Conservation (phyloP, 2,888 invertebrate genomes). For the Nineta flava region DNA sequence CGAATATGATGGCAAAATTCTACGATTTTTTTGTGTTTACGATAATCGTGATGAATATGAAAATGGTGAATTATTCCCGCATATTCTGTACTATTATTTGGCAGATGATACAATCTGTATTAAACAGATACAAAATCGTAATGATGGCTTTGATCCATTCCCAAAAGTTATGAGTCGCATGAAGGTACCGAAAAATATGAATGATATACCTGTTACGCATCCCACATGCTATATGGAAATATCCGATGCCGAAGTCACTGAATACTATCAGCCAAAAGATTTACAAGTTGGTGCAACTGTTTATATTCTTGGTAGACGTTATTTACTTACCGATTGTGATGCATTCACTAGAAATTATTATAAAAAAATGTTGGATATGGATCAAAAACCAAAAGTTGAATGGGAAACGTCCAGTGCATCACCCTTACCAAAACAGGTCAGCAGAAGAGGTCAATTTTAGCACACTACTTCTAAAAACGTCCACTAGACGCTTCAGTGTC, state of each 20-base stretch:
- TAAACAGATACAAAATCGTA: constrained; percentile 52
- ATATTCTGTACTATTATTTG: constrained; percentile 61
- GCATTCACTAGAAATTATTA: constrained; percentile 62
- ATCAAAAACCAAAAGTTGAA: constrained; percentile 26
- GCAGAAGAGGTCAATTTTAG: no score
- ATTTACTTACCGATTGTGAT: constrained; percentile 67
- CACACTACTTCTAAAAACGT: no score
- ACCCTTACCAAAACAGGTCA: constrained; percentile 3
- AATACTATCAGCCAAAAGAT: constrained; percentile 65
- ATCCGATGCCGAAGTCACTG: constrained; percentile 51
- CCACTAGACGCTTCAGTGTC: no score
- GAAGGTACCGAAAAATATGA: constrained; percentile 60
- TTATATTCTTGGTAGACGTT: constrained; percentile 49
- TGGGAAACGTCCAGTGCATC: constrained; percentile 18
- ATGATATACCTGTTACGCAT: constrained; percentile 30
- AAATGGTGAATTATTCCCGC: constrained; percentile 41
- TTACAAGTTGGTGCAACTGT: constrained; percentile 57
- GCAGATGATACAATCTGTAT: constrained; percentile 69
- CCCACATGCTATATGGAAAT: constrained; percentile 53
- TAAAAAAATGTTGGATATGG: constrained; percentile 27
- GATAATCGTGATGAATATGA: constrained; percentile 40
- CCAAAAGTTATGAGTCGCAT: constrained; percentile 56
- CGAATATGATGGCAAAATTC: constrained; percentile 63
- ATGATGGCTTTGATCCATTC: constrained; percentile 63
- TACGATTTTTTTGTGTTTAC: constrained; percentile 56